Base-by-base conservation (phyloP, 2,888 invertebrate genomes). In the Cordylochernes scorpioides region DNA sequence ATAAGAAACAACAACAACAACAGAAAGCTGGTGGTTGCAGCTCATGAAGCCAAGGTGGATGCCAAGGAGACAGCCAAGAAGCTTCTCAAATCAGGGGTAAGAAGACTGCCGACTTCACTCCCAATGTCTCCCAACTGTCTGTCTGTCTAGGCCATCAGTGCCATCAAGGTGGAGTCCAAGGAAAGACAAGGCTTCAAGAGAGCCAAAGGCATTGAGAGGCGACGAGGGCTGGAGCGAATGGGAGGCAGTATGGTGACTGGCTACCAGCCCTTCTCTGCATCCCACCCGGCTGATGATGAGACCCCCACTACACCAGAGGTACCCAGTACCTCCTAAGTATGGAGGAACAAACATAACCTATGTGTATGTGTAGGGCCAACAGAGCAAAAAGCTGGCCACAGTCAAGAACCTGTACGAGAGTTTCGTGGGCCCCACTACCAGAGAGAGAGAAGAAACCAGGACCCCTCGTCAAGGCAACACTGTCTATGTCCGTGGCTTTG, bases 31-130 rank as follows among this genome's bases (percentile, higher is more conserved):
- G 68, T 88, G 3, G 80, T 80, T 55, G 77, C 80, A 39, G 88
- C n/a, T n/a, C 88, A 7, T 4, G 80, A 82, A 56, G 78, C 77
- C 0, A 63, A 80, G 32, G 29, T 30, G n/a, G 84, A 86, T 60
- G 86, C 88, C 3, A 67, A 82, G 25, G 86, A 88, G 59, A 75
- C 84, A 15, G 88, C 86, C 0, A 73, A 84, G 32, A 88, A 86
- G 50, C 57, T 88, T n/a, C 68, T 88, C 3, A 80, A 80, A 55
- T 77, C 80, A 39, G 88, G 88, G 7, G 82, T 77, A 28, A 77
- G 46, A 41, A 10, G 10, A 25, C 8, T 3, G 3, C 12, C 15
- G 9, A n/a, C 25, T 25, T 15, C 12, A 12, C 9, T 3, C 7
- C 8, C 24, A 8, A 13, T 24, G 31, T 31, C 10, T 12, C n/a